Evolutionary conservation across 2,797 vertebrate genomes (phyloP).

Genomic region (Amazonetta brasiliensis): DNA sequence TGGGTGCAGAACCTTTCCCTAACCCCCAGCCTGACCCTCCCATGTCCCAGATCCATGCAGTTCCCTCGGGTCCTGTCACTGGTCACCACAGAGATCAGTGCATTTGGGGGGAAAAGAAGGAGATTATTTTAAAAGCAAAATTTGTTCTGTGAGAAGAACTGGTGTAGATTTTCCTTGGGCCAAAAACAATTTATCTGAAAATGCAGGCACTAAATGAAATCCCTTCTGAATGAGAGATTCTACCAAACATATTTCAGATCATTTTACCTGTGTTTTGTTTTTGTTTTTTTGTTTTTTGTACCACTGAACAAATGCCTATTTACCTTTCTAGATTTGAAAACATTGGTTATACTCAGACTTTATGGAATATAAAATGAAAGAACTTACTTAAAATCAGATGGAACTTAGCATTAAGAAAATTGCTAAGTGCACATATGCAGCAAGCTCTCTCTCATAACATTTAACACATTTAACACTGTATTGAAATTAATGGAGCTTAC

Average conservation of each 20-base stretch:
- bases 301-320: constrained; percentile 11
- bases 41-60: too few relatives aligned
- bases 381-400: constrained; percentile 5
- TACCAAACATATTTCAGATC: neutral
- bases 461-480: constrained; percentile 22
- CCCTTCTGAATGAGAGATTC: neutral
- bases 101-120: neutral
- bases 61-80: too few relatives aligned
- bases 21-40: too few relatives aligned
- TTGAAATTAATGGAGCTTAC: constrained; percentile 54
- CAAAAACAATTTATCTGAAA: constrained; percentile 20
- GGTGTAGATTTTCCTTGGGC: neutral
- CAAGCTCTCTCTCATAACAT: constrained; percentile 1
- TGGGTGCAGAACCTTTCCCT: too few relatives aligned
- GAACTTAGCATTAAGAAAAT: constrained; percentile 24
- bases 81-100: too few relatives aligned
- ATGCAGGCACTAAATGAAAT: neutral
- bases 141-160: neutral
- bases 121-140: neutral
- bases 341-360: neutral
- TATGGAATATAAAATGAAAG: neutral
- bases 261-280: neutral
- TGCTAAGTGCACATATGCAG: neutral
- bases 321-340: constrained; percentile 23
- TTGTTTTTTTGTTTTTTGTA: neutral